Evolutionary conservation across 1,140 invertebrate genomes (phyloP).

Genomic region (Achroia grisella): DNA sequence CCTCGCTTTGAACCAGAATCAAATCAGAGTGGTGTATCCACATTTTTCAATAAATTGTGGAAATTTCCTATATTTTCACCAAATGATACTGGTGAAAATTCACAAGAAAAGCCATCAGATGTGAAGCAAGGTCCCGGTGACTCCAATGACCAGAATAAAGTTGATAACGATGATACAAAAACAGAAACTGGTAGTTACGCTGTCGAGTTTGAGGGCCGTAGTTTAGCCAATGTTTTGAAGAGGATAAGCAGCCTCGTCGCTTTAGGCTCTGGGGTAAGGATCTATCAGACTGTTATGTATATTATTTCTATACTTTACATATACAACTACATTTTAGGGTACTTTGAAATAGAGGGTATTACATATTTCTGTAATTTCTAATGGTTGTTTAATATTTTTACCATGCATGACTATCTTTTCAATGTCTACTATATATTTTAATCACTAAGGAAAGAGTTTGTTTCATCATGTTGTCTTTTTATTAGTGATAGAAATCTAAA

Average conservation of each 20-base stretch:
- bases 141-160: conserved; percentile 22
- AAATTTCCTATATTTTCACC: conserved; percentile 63
- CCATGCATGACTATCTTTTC: no score
- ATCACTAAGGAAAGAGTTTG: no score
- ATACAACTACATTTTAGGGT: no score
- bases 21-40: conserved; percentile 61
- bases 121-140: conserved; percentile 20
- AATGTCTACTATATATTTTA: no score
- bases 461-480: no score
- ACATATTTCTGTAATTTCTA: no score
- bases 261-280: conserved; percentile 81
- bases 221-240: conserved; percentile 85
- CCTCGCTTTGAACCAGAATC: conserved; percentile 63
- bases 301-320: no score
- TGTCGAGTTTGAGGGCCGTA: conserved; percentile 76
- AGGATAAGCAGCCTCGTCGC: conserved; percentile 86
- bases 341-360: no score
- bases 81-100: conserved; percentile 33
- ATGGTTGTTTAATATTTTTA: no score
- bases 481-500: no score
- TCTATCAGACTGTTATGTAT: no score
- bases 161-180: conserved; percentile 37
- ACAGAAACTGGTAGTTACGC: conserved; percentile 44
- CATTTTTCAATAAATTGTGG: conserved; percentile 67
- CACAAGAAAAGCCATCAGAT: conserved; percentile 31